These are phyloP conservation scores for Cirrhinus mrigala DNA, from an alignment of 2,797 vertebrate species.

Conservation along the genomic window DNA sequence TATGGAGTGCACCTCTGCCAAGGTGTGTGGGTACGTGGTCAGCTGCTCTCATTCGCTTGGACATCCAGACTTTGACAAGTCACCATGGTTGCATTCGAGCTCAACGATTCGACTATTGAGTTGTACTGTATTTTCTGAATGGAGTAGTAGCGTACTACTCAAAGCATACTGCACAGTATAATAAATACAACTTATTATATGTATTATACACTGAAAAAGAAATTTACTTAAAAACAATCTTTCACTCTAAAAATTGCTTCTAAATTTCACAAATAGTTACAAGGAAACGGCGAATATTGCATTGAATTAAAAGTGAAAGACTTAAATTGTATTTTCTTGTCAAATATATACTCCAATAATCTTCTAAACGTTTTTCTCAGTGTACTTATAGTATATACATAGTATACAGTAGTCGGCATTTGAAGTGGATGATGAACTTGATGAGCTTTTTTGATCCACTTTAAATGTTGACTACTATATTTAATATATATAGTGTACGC, in stretches of 20 bases:
- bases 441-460: too few relatives aligned
- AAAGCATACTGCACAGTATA: background rate
- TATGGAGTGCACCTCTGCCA: slow-evolving; percentile 99
- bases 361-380: background rate
- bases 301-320: background rate
- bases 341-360: background rate
- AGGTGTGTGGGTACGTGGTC: slow-evolving; percentile 99
- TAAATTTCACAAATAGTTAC: background rate
- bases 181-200: background rate
- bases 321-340: background rate
- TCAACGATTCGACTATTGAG: background rate
- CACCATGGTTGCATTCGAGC: slow-evolving; percentile 52
- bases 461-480: too few relatives aligned
- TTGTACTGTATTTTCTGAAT: background rate
- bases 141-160: background rate
- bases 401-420: too few relatives aligned
- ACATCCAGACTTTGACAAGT: slow-evolving; percentile 2
- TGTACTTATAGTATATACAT: background rate
- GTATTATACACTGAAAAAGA: background rate
- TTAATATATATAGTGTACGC: too few relatives aligned
- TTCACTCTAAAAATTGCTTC: background rate
- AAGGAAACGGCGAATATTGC: background rate
- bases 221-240: background rate
- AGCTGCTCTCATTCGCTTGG: slow-evolving; percentile 88
- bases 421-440: too few relatives aligned